A percentile compares a stretch with the other conserved stretches of the same genome.
Evolutionary conservation across 1,140 invertebrate genomes (phyloP).

Genomic region (Panagrolaimus sp.): DNA sequence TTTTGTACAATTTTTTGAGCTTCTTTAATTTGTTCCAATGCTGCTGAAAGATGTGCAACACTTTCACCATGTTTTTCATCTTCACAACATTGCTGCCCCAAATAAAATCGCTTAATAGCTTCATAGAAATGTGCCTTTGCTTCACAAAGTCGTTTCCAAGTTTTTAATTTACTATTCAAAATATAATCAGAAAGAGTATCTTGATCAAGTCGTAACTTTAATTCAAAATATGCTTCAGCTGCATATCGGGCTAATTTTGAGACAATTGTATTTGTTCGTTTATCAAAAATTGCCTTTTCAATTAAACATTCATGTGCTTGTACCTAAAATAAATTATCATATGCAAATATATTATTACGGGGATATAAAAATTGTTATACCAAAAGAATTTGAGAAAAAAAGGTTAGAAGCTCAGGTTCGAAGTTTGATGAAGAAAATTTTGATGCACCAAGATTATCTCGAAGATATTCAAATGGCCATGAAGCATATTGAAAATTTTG

Average conservation of each 20-base stretch:
- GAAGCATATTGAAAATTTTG: constrained; percentile 94
- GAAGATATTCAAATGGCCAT: constrained; percentile 78
- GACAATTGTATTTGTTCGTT: constrained; percentile 82
- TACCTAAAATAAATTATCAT: constrained; percentile 33
- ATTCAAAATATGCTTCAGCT: constrained; percentile 7
- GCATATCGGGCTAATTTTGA: constrained; percentile 67
- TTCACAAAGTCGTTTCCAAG: constrained; percentile 45
- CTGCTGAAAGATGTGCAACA: constrained; percentile 71
- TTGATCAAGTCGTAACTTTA: constrained; percentile 45
- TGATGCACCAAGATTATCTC: constrained; percentile 60
- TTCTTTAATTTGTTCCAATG: constrained; percentile 74
- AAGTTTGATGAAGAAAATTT: constrained; percentile 68
- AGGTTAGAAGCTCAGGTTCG: constrained; percentile 74
- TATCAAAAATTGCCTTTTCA: constrained; percentile 92
- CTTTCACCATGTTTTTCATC: constrained; percentile 68
- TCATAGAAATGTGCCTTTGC: constrained; percentile 61
- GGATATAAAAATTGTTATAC: constrained; percentile 55
- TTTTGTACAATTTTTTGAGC: constrained; percentile 73
- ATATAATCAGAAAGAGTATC: constrained; percentile 68
- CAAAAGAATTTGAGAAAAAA: constrained; percentile 67
- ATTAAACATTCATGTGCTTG: constrained; percentile 86
- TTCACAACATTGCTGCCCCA: constrained; percentile 83
- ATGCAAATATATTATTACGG: constrained; percentile 17
- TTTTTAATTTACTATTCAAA: constrained; percentile 63
- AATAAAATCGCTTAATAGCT: constrained; percentile 71